Evolutionary conservation across 1,140 invertebrate genomes (phyloP).

Genomic region (Lethrus apterus): DNA sequence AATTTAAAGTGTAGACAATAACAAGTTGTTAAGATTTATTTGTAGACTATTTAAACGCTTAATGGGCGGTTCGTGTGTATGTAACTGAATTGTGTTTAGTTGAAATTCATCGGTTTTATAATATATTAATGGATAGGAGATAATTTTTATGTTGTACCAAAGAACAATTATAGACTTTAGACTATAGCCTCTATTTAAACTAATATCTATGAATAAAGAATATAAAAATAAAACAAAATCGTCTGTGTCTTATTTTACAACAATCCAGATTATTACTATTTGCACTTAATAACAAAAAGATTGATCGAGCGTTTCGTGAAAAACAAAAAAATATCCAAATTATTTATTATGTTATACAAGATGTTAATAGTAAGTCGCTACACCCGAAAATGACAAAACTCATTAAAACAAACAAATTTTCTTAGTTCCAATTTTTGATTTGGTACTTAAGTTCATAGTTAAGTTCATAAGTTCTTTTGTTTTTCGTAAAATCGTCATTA

Average conservation of each 20-base stretch:
- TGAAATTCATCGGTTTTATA: slow-evolving; percentile 13
- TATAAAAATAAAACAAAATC: slow-evolving; percentile 8
- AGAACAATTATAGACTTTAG: slow-evolving; percentile 15
- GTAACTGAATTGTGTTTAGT: slow-evolving; percentile 14
- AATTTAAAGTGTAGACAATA: slow-evolving; percentile 37
- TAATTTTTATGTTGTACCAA: slow-evolving; percentile 18
- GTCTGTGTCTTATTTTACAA: background rate
- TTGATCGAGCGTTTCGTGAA: no score
- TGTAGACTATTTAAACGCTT: slow-evolving; percentile 28
- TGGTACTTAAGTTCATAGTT: no score
- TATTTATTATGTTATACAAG: no score
- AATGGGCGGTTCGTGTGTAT: slow-evolving; percentile 24
- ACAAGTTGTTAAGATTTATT: slow-evolving; percentile 26
- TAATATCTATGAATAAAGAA: slow-evolving; percentile 16
- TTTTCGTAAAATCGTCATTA: no score
- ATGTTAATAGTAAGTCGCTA: no score
- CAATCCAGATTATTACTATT: background rate
- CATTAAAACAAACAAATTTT: no score
- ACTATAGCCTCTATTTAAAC: slow-evolving; percentile 15
- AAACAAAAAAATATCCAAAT: no score
- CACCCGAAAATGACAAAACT: no score
- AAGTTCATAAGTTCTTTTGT: no score
- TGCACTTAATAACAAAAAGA: background rate
- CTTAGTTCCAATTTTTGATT: no score
- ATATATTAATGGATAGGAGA: slow-evolving; percentile 13